Percentiles rank a stretch among this genome's conserved stretches.
Evolutionary conservation across 1,140 invertebrate genomes (phyloP).

Genomic region (Episyrphus balteatus): DNA sequence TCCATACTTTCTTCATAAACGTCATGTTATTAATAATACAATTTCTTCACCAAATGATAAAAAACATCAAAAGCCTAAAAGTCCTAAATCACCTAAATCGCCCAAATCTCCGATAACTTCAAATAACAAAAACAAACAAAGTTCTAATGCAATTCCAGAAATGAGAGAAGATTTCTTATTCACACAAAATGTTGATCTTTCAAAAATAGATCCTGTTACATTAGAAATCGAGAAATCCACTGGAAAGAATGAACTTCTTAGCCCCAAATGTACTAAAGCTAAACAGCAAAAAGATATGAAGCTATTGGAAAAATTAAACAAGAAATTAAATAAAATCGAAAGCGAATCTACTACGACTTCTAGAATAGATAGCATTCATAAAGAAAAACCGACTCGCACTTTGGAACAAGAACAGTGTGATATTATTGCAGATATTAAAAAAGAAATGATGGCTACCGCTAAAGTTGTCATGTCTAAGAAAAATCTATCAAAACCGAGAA

Average conservation of each 20-base stretch:
- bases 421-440: slow-evolving; percentile 35
- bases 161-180: slow-evolving; percentile 48
- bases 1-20: slow-evolving; percentile 69
- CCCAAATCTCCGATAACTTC: slow-evolving; percentile 48
- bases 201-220: slow-evolving; percentile 55
- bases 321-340: slow-evolving; percentile 59
- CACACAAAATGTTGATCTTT: slow-evolving; percentile 58
- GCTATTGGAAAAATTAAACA: slow-evolving; percentile 52
- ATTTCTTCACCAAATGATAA: slow-evolving; percentile 48
- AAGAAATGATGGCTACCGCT: slow-evolving; percentile 27
- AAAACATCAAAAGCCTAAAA: slow-evolving; percentile 42
- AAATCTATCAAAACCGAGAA: slow-evolving; percentile 33
- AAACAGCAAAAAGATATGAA: slow-evolving; percentile 53
- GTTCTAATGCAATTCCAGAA: slow-evolving; percentile 25
- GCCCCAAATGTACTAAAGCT: slow-evolving; percentile 54
- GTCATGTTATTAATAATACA: slow-evolving; percentile 72
- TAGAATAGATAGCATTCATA: slow-evolving; percentile 52
- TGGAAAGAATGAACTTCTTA: slow-evolving; percentile 47
- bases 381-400: slow-evolving; percentile 37
- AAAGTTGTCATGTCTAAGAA: slow-evolving; percentile 25
- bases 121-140: slow-evolving; percentile 44
- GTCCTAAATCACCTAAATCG: slow-evolving; percentile 46
- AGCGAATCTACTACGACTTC: slow-evolving; percentile 58
- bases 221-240: slow-evolving; percentile 53
- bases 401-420: slow-evolving; percentile 41